Evolutionary conservation across 2,113 vertebrate genomes (phyloP).

Genomic region (Epinephelus fuscoguttatus): DNA sequence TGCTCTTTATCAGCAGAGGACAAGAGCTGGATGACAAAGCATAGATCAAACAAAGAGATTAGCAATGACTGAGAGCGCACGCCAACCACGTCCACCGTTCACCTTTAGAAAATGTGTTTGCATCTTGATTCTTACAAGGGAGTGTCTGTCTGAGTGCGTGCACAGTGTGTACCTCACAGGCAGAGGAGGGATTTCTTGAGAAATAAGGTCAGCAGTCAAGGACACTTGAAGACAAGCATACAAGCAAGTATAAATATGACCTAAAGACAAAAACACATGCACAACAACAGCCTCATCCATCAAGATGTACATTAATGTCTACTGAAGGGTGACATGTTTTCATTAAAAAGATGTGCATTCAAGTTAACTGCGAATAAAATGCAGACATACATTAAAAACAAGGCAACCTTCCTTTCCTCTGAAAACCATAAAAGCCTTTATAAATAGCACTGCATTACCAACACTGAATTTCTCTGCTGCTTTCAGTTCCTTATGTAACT

Average conservation of each 20-base stretch:
- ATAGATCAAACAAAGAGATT: constrained; percentile 51
- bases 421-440: background rate
- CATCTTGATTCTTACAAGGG: background rate
- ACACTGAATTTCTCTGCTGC: background rate
- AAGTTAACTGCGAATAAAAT: background rate
- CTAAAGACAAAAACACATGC: background rate
- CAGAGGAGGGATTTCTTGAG: constrained; percentile 8
- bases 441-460: background rate
- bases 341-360: too few species aligned
- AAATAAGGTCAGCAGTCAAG: constrained; percentile 20
- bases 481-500: background rate
- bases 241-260: background rate
- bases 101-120: constrained; percentile 38
- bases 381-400: background rate
- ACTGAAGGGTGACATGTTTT: background rate
- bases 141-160: background rate
- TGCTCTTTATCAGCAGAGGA: constrained; percentile 24
- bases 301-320: background rate
- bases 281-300: background rate
- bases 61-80: background rate
- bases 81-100: background rate
- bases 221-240: background rate
- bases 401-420: background rate
- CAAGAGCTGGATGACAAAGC: constrained; percentile 38
- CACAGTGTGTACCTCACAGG: background rate